Conservation (phyloP, 35 echinoderm and acorn worm species). For the Ophioderma brevispina region DNA sequence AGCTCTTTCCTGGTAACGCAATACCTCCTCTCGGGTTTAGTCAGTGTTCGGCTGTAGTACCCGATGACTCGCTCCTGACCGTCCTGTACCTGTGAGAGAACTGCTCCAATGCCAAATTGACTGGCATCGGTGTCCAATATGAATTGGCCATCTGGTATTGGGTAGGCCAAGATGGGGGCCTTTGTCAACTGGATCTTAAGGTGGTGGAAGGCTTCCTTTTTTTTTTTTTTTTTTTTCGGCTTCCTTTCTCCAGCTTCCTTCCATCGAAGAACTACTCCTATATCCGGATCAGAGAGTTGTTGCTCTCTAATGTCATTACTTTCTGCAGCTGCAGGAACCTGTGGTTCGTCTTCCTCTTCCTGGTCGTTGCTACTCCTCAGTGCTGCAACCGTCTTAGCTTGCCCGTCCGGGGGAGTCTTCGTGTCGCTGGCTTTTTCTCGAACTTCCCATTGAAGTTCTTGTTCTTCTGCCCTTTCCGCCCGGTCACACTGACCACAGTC, state of each 20-base stretch:
- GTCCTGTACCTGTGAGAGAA: slow-evolving; percentile 43
- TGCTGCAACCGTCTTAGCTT: no score
- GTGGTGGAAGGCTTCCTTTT: no score
- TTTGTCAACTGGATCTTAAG: no score
- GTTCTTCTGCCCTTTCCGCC: not conserved
- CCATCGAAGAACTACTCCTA: not conserved
- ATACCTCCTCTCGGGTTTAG: slow-evolving; percentile 7
- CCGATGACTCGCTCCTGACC: slow-evolving; percentile 48
- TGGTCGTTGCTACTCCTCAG: no score
- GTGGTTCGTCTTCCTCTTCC: no score
- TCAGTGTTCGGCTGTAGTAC: slow-evolving; percentile 35
- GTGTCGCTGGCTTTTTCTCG: no score
- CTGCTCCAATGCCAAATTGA: slow-evolving; percentile 24
- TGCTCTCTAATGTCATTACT: not conserved
- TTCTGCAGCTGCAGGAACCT: not conserved
- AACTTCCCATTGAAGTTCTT: no score
- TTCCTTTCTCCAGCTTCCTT: no score
- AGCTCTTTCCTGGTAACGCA: slow-evolving; percentile 34
- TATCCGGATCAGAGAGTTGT: not conserved
- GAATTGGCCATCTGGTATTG: slow-evolving; percentile 9
- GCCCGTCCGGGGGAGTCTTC: no score
- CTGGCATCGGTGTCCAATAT: slow-evolving; percentile 71
- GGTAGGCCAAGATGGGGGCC: slow-evolving; percentile 53
- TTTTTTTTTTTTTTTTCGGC: no score
- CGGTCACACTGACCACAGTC: not conserved